These are phyloP conservation scores for Machimus atricapillus DNA, from an alignment of 2,888 invertebrate species.

Conservation along the genomic window DNA sequence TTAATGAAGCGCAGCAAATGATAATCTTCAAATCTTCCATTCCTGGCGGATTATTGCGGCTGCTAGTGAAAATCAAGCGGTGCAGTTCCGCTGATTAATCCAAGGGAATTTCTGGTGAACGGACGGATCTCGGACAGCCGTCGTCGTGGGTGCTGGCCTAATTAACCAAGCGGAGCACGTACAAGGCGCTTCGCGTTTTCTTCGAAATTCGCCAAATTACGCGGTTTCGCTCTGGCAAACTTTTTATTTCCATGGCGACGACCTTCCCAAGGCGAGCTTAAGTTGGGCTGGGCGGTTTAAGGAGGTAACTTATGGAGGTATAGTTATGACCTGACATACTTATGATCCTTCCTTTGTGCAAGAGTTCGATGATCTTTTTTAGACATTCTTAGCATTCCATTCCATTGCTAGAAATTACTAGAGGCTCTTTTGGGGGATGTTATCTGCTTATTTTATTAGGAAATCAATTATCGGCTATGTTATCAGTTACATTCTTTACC, in stretches of 20 bases:
- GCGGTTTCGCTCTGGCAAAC: background rate
- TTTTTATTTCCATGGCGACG: background rate
- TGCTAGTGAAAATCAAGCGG: background rate
- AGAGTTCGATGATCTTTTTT: background rate
- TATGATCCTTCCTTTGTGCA: background rate
- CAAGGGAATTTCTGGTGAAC: background rate
- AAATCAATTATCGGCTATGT: background rate
- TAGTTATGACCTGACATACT: background rate
- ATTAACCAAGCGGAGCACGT: background rate
- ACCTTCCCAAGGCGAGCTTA: background rate
- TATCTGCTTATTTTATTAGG: background rate
- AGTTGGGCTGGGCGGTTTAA: background rate
- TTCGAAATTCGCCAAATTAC: background rate
- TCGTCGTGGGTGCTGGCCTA: conserved; percentile 13
- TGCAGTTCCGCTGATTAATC: background rate
- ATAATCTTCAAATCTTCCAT: background rate
- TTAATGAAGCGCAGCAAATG: background rate
- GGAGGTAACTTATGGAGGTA: background rate
- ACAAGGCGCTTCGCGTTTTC: conserved; percentile 5
- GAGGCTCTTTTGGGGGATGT: background rate
- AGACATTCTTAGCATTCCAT: background rate
- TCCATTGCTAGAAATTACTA: background rate
- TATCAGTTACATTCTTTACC: background rate
- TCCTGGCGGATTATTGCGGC: background rate
- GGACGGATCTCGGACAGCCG: background rate